Conservation (phyloP, 2,113 vertebrate genomes). For the Prionailurus viverrinus region DNA sequence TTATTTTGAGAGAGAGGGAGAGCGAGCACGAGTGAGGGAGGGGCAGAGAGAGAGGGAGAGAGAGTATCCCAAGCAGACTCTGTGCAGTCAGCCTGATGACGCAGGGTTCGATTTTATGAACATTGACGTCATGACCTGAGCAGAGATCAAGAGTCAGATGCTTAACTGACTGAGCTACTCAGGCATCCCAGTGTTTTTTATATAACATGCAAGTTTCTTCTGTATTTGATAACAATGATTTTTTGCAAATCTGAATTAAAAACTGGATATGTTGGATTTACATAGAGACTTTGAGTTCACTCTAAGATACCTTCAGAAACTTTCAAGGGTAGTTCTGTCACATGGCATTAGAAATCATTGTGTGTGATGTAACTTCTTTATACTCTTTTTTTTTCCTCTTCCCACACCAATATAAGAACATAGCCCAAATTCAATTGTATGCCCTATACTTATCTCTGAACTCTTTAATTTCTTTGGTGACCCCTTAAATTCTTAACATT, state of each 20-base stretch:
- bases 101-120: too few species aligned
- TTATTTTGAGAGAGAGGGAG: too few species aligned
- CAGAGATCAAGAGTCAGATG: too few species aligned
- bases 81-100: too few species aligned
- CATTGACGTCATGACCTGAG: too few species aligned
- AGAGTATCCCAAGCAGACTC: too few species aligned
- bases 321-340: not conserved
- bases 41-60: too few species aligned
- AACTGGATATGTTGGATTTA: not conserved
- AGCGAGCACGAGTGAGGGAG: too few species aligned
- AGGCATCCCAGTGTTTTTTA: not conserved
- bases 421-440: not conserved
- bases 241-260: not conserved
- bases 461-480: not conserved
- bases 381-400: not conserved
- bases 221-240: not conserved
- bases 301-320: not conserved
- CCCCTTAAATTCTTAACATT: not conserved
- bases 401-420: not conserved
- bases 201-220: not conserved
- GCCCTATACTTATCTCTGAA: not conserved
- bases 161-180: too few species aligned
- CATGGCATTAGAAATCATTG: not conserved
- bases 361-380: not conserved
- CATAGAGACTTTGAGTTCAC: not conserved